These are phyloP conservation scores for Microplitis demolitor DNA, from an alignment of 1,140 invertebrate genomes.

Conservation along the genomic window DNA sequence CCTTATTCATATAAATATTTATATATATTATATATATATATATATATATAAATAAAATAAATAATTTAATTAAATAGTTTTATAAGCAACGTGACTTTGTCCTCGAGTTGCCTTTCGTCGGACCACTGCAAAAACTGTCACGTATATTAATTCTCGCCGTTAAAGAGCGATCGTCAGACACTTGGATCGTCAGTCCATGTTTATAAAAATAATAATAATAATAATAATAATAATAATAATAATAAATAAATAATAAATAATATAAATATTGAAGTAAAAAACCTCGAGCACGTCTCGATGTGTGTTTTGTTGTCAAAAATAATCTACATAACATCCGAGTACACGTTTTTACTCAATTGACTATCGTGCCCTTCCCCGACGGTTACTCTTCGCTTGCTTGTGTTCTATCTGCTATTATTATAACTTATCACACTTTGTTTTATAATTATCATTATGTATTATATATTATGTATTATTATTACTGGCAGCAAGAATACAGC, in stretches of 20 bases:
- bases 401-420: background rate
- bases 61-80: slow-evolving; percentile 35
- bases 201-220: background rate
- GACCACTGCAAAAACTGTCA: slow-evolving; percentile 27
- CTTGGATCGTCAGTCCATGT: background rate
- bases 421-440: background rate
- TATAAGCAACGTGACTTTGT: slow-evolving; percentile 47
- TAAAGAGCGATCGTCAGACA: slow-evolving; percentile 26
- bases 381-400: slow-evolving; percentile 16
- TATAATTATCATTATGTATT: background rate
- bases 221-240: slow-evolving; percentile 1
- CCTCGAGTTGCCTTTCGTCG: slow-evolving; percentile 57
- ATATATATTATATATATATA: too few relatives aligned
- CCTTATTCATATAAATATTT: slow-evolving; percentile 38
- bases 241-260: background rate
- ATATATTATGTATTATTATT: background rate
- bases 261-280: background rate
- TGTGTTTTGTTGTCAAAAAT: background rate
- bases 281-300: slow-evolving; percentile 23
- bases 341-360: background rate
- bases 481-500: background rate
- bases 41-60: too few relatives aligned
- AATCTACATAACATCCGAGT: background rate
- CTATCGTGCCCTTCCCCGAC: slow-evolving; percentile 3
- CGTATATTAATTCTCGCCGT: slow-evolving; percentile 30